Evolutionary conservation across 2,888 invertebrate genomes (phyloP), one percentile per base, ranked within the genome.

Genomic region (Choristoneura rosaceana): DNA sequence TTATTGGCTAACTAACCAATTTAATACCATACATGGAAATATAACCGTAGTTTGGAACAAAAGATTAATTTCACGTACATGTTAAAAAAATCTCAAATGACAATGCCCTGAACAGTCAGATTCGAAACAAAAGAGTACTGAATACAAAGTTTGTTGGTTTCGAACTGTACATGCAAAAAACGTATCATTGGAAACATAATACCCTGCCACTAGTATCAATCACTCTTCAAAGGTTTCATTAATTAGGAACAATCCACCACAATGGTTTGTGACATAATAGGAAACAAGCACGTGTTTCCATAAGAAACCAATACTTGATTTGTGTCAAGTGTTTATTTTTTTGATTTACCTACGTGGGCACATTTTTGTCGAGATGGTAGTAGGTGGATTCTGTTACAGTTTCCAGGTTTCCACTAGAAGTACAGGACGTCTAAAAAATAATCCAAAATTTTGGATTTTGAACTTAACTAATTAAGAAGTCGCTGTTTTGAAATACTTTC

Each of bases 51-150:
- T 47, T n/a, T 47, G 47, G 47, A 43, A 12, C 43, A 43, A 43
- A 43, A 43, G 10, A n/a, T 14, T 47, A 14, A 14, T 47, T n/a
- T n/a, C n/a, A n/a, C 8, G 50, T 50, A 4, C n/a, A 4, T 50
- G 50, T 9, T 50, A 15, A 15, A 50, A 50, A 50, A 50, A n/a
- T 15, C 15, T 50, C 34, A 10, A 14, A 47, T 58, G 9, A 70
- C 64, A 70, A 59, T 41, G 50, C 25, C 41, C 9, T 9, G 25
- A 60, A 60, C 59, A 64, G 59, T 70, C 59, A 50, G 47, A 59
- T 25, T 59, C 25, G 38, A 70, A 64, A 70, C 70, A 64, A 70
- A 64, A 64, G 25, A 59, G 70, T 64, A 59, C 33, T 69, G 62
- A 43, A 69, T 69, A 52, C 62, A 69, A 43, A 50, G 62, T 69